Base-by-base conservation (phyloP, 2,113 vertebrate genomes). In the Nyctereutes procyonoides region DNA sequence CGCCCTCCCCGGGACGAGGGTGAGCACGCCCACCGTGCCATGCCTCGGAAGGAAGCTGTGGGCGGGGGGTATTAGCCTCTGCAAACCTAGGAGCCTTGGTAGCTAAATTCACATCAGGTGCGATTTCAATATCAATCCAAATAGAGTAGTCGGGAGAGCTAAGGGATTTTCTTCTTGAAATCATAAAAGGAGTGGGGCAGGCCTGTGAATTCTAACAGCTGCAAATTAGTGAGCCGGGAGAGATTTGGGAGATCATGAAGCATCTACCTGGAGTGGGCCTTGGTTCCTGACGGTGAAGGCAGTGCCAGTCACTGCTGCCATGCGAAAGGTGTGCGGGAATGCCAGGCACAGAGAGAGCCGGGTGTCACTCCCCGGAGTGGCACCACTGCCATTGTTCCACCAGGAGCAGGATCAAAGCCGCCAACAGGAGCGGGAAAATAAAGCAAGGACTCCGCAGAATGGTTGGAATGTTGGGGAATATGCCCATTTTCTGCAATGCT, bases 161-260 rank as follows among this genome's bases (percentile, higher is more conserved):
- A 12, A 38, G 91, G 69, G 77, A 81, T 94, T 95, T 97, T 90
- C 84, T 93, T 22, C 58, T 51, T 69, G 94, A 95, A 95, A 85
- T 90, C 51, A 32, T 65, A 19, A 81, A 95, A 95, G 79, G 24
- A 51, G 38, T 2, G 5, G 71, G 90, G 85, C 71, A 91, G 60
- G 79, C 28, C 28, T 19, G 8, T 19, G 26, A 87, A 90, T 93
- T 90, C 85, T 85, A 93, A 82, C 81, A 82, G 95, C 65, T 11
- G 20, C 73, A 86, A 76, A 53, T 81, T 48, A 14, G 76, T 11
- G n/a, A 88, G 65, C 53, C 6, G 63, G 38, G 73, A 65, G 92
- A 65, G 87, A 95, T 63, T 69, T 38, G 24, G 24, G 48, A 65
- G 60, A 24, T 92, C 53, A 19, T 71, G 8, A 58, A 32, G 56